Percentiles rank a stretch among this genome's conserved stretches.
phyloP scores from a whole-genome alignment of 2,113 vertebrate genomes.

The Lichenostomus cassidix region DNA sequence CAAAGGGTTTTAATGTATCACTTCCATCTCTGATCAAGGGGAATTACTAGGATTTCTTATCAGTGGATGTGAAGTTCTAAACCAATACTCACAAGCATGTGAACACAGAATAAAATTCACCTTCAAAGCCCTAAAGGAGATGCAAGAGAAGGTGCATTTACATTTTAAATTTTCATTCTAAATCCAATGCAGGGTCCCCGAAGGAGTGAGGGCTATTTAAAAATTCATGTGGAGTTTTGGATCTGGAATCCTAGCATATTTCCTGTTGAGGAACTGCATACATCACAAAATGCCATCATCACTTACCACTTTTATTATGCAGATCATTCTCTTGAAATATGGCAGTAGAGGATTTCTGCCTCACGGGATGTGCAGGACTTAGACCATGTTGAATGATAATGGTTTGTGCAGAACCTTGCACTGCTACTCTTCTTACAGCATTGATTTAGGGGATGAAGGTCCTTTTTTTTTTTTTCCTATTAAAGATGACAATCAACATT shows the following conservation, averaged over 20 bases:
- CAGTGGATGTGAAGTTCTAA: neutral
- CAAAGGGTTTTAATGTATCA: neutral
- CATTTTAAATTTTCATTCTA: constrained; percentile 36
- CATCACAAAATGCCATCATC: constrained; percentile 4
- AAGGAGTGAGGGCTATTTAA: constrained; percentile 8
- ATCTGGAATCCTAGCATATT: neutral
- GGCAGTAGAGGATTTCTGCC: neutral
- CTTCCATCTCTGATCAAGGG: neutral
- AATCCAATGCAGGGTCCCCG: neutral
- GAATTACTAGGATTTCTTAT: constrained; percentile 22
- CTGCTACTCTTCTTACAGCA: neutral
- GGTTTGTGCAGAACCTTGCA: neutral
- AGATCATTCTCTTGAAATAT: constrained; percentile 6
- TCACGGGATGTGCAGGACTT: neutral
- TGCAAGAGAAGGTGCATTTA: neutral
- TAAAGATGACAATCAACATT: neutral
- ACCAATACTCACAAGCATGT: neutral
- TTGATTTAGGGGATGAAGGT: neutral
- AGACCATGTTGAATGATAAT: neutral
- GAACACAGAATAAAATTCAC: constrained; percentile 26
- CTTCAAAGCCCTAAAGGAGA: neutral
- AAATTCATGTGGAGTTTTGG: neutral
- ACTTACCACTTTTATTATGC: constrained; percentile 1
- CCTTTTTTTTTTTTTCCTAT: neutral
- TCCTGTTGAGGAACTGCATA: neutral